Evolutionary conservation across 1,140 invertebrate genomes (phyloP).

Genomic region (Geopemphigus sp.): DNA sequence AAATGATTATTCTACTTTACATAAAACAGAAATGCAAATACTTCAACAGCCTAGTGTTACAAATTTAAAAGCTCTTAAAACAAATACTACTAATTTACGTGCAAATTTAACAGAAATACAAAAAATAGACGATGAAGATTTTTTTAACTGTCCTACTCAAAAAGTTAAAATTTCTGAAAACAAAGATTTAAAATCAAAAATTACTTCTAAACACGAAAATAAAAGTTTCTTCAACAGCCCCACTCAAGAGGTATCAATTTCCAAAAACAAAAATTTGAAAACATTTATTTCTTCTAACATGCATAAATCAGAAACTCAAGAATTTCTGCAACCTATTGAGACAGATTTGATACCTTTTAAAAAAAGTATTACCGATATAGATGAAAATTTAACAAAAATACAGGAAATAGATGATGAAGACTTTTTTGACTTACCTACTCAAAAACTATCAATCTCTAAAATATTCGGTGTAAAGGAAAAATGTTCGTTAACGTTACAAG

Average conservation of each 20-base stretch:
- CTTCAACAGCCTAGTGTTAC: too few species aligned
- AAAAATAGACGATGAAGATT: not conserved
- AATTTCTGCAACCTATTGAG: too few species aligned
- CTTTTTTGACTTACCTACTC: conserved; percentile 19
- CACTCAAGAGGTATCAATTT: not conserved
- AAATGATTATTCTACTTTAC: too few species aligned
- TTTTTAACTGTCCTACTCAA: not conserved
- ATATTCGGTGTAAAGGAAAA: not conserved
- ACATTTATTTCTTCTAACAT: too few species aligned
- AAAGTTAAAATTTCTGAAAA: not conserved
- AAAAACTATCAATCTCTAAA: not conserved
- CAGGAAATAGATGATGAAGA: not conserved
- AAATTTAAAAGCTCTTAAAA: too few species aligned
- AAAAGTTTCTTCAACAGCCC: not conserved
- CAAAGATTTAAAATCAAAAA: too few species aligned
- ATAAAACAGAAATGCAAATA: too few species aligned
- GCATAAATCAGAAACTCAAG: too few species aligned
- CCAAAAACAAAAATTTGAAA: not conserved
- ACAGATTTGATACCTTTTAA: too few species aligned
- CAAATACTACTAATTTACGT: too few species aligned
- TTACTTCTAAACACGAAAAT: not conserved
- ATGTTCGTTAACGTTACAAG: not conserved
- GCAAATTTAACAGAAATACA: too few species aligned
- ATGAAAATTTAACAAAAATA: not conserved
- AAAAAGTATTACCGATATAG: too few species aligned